Conservation (phyloP, 2,113 vertebrate species). For the Melospiza georgiana region DNA sequence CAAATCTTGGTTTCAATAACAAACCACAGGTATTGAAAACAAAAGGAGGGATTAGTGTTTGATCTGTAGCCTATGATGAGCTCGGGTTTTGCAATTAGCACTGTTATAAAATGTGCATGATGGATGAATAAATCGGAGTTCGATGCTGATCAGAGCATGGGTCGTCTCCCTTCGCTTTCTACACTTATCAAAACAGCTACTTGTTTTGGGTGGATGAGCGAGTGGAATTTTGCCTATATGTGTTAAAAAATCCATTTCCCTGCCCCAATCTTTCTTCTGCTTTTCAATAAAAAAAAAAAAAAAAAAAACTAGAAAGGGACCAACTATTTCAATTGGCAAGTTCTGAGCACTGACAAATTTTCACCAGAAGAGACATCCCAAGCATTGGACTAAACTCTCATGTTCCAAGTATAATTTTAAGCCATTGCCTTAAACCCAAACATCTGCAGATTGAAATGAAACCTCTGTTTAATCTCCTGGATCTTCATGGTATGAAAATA, state of each 20-base stretch:
- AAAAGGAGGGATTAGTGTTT: too few relatives aligned
- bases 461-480: not conserved
- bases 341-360: not conserved
- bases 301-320: not conserved
- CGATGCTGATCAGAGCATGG: too few relatives aligned
- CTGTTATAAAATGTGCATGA: too few relatives aligned
- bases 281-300: not conserved
- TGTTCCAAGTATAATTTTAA: not conserved
- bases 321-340: not conserved
- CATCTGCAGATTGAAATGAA: not conserved
- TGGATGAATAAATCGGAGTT: too few relatives aligned
- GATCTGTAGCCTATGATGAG: too few relatives aligned
- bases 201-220: not conserved
- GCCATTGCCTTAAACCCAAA: not conserved
- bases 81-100: too few relatives aligned
- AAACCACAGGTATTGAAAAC: too few relatives aligned
- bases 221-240: not conserved
- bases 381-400: not conserved
- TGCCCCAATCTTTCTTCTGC: not conserved
- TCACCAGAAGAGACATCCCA: not conserved
- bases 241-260: not conserved
- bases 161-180: too few relatives aligned
- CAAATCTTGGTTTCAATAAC: too few relatives aligned
- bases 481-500: not conserved
- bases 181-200: not conserved